These are phyloP conservation scores for Periplaneta americana DNA, from an alignment of 1,140 invertebrate species.

Conservation along the genomic window DNA sequence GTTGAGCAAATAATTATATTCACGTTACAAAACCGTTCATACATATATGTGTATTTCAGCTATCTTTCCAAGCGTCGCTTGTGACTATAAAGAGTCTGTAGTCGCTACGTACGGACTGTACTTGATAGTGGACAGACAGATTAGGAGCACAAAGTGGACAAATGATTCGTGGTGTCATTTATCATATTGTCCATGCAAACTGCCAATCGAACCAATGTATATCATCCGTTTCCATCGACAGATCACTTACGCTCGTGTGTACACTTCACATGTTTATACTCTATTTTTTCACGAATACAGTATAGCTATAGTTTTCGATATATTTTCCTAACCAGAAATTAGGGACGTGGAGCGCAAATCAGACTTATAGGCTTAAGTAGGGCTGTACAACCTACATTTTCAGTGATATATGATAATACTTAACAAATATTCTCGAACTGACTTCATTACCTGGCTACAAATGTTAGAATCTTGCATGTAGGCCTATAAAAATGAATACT, in stretches of 20 bases:
- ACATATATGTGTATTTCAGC: no score
- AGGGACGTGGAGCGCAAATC: not conserved
- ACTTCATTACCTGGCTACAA: no score
- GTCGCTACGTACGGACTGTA: not conserved
- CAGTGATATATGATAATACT: no score
- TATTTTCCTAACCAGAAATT: not conserved
- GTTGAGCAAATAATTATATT: no score
- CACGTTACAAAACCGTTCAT: no score
- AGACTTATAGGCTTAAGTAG: not conserved
- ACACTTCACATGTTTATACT: not conserved
- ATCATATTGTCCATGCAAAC: not conserved
- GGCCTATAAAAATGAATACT: no score
- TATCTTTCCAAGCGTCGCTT: no score
- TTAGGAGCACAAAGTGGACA: not conserved
- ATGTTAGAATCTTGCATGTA: no score
- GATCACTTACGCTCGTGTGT: not conserved
- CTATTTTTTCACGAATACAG: not conserved
- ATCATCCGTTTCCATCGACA: not conserved
- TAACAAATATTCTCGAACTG: no score
- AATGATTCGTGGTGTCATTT: not conserved
- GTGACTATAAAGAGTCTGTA: no score
- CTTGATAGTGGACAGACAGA: not conserved
- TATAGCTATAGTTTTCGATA: not conserved
- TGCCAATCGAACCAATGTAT: not conserved
- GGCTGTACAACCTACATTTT: not conserved